Conservation (phyloP, 2,888 invertebrate species). For the Cantharis rustica region DNA sequence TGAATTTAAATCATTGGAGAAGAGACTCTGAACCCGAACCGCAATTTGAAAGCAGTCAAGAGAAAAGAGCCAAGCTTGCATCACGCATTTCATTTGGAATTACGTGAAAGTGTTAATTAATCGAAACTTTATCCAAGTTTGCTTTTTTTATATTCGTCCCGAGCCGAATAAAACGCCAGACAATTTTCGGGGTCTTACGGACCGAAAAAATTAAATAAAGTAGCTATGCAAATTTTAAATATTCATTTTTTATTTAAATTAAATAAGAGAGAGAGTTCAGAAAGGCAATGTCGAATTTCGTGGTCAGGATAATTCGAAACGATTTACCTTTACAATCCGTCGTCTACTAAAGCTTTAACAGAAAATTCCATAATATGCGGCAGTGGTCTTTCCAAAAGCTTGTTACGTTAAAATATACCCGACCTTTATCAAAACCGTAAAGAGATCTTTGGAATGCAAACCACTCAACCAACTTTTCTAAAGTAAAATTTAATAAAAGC, state of each 20-base stretch:
- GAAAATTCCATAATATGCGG: slow-evolving; percentile 10
- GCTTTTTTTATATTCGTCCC: slow-evolving; percentile 22
- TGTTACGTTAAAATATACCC: slow-evolving; percentile 11
- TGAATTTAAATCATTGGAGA: slow-evolving; percentile 31
- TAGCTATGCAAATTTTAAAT: slow-evolving; percentile 23
- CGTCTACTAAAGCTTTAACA: neutral
- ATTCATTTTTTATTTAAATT: slow-evolving; percentile 10
- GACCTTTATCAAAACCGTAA: slow-evolving; percentile 13
- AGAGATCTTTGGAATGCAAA: slow-evolving; percentile 12
- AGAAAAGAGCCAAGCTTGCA: slow-evolving; percentile 25
- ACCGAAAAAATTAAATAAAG: slow-evolving; percentile 22
- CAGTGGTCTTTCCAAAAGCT: neutral
- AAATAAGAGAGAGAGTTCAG: neutral
- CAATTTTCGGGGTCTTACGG: slow-evolving; percentile 14
- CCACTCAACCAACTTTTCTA: slow-evolving; percentile 5
- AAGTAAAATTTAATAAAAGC: slow-evolving; percentile 1
- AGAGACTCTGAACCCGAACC: slow-evolving; percentile 18
- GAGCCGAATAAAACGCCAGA: slow-evolving; percentile 10
- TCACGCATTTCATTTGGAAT: slow-evolving; percentile 30
- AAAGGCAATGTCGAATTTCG: slow-evolving; percentile 8
- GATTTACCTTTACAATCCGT: slow-evolving; percentile 10
- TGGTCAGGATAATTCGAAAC: slow-evolving; percentile 16
- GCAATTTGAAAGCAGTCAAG: slow-evolving; percentile 26
- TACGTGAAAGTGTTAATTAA: slow-evolving; percentile 32
- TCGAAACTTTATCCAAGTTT: slow-evolving; percentile 26